Conservation (phyloP, 2,113 vertebrate species). For the Natator depressus region DNA sequence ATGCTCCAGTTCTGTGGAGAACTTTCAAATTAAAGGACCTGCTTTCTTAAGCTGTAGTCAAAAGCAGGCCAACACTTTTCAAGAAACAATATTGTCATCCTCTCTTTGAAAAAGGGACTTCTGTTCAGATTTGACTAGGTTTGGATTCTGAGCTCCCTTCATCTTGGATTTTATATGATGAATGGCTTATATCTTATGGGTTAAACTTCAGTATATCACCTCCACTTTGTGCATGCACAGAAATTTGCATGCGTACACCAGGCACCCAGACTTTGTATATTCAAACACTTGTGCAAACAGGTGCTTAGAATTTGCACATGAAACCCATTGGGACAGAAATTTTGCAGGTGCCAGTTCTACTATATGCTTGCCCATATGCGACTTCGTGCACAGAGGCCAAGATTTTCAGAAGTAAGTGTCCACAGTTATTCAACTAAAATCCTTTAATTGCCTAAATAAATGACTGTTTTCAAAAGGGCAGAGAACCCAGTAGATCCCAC, state of each 20-base stretch:
- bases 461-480: not conserved
- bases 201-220: not conserved
- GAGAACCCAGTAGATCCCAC: not conserved
- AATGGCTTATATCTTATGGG: not conserved
- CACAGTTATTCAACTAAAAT: not conserved
- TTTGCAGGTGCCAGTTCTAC: not conserved
- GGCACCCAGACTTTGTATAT: too few relatives aligned
- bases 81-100: not conserved
- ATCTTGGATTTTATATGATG: conserved; percentile 17
- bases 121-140: not conserved
- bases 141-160: not conserved
- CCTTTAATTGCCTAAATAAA: not conserved
- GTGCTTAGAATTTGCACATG: not conserved
- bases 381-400: not conserved
- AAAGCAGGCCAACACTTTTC: not conserved
- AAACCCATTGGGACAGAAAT: not conserved
- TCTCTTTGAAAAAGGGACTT: not conserved
- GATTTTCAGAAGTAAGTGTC: not conserved
- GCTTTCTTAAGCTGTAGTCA: not conserved
- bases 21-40: not conserved
- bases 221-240: not conserved
- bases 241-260: not conserved
- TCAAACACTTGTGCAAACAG: not conserved
- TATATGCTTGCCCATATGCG: too few relatives aligned
- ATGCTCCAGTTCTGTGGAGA: not conserved